Evolutionary conservation across 2,888 invertebrate species (phyloP), one percentile per base, ranked within the genome.

Genomic region (Cantharis flavilabris): DNA sequence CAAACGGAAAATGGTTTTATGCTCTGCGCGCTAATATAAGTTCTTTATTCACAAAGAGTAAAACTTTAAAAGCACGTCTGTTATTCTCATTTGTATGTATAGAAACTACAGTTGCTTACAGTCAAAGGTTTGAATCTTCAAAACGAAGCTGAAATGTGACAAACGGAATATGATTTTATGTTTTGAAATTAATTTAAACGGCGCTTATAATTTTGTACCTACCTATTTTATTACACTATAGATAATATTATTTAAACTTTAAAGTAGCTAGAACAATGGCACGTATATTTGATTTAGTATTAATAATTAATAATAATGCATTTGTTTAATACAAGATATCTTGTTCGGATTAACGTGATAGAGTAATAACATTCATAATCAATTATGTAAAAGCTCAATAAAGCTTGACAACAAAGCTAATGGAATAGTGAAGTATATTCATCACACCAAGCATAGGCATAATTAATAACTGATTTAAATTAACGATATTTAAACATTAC

Each of bases 331-430:
- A 67, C 20, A 23, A 67, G 26, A 67, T 67, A 67, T 67, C 23
- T 67, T 67, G 65, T 67, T 67, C 23, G 26, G 65, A 67, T 67
- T 67, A 67, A 67, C 26, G 23, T 67, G n/a, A 67, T 16, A 67
- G 65, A 23, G 65, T 67, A 23, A 67, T 67, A 67, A 67, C 65
- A 67, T 67, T 67, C 20, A 67, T 67, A 67, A 67, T 67, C 65
- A 67, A 67, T 67, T 67, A 67, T 67, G 65, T 67, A 67, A 26
- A 67, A 18, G 16, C 65, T 67, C 26, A 26, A 67, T 26, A 67
- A 67, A 20, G 16, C 65, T 67, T 67, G 65, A 67, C 65, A 67
- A 67, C 65, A 67, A 67, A 67, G 65, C 23, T 67, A 67, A 67
- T 67, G 65, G 65, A 67, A 67, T 23, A 67, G 20, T 67, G 65